Percentiles rank a stretch among this genome's conserved stretches.
Conservation (phyloP, 2,888 invertebrate genomes). For the Strigamia transsilvanica region DNA sequence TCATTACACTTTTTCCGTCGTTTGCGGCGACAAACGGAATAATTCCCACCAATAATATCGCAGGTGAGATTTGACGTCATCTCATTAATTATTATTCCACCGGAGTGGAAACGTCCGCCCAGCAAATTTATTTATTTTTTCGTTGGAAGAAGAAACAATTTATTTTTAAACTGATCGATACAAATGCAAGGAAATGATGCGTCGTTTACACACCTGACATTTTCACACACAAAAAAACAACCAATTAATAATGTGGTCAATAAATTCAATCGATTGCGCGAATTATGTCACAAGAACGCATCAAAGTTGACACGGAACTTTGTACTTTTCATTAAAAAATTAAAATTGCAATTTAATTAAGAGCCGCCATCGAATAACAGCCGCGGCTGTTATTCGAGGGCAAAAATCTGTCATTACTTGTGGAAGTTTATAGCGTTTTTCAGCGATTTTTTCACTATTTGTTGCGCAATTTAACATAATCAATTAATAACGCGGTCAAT, state of each 20-base stretch:
- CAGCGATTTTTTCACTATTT: no score
- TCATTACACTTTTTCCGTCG: no score
- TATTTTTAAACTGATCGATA: constrained; percentile 31
- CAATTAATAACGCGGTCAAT: neutral
- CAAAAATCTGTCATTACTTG: no score
- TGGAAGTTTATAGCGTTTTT: no score
- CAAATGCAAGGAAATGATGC: neutral
- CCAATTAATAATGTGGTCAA: neutral
- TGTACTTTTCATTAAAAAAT: no score
- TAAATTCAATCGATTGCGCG: no score
- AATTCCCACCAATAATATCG: neutral
- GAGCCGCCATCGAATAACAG: no score
- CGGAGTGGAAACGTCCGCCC: neutral
- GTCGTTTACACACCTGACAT: constrained; percentile 9
- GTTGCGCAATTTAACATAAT: no score
- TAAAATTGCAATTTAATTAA: no score
- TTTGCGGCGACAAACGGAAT: neutral
- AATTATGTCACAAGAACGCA: no score
- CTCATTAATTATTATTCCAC: constrained; percentile 7
- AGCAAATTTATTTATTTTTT: neutral
- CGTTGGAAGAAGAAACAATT: neutral
- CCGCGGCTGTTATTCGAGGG: no score
- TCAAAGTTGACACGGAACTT: no score
- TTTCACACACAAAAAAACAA: neutral
- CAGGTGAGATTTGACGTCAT: neutral